Evolutionary conservation across 2,888 invertebrate genomes (phyloP), one percentile per base, ranked within the genome.

Genomic region (Chymomyza amoena): DNA sequence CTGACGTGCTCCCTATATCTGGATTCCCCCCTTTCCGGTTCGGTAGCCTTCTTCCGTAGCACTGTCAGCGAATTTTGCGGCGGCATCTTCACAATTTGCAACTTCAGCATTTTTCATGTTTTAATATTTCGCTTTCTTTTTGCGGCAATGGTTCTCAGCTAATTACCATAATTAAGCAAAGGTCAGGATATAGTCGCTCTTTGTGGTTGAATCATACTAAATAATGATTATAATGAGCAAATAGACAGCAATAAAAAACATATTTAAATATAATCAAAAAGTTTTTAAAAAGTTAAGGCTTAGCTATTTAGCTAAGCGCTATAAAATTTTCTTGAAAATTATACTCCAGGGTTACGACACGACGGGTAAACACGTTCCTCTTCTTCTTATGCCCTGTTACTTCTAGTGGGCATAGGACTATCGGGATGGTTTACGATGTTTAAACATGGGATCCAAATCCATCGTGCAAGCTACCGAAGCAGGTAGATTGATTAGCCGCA

Each of bases 101-200:
- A 18, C 13, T 36, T 25, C 56, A 69, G 79, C 76, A 76, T 69
- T 75, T 62, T 63, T 69, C 67, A 69, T 75, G 70, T 65, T 73
- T 72, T 32, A 32, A 9, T 7, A 64, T 72, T 25, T 61, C 16
- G 39, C 56, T 51, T 60, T 18, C 57, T 61, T 45, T 75, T 71
- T 69, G 64, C 36, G 52, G 57, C 28, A 69, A 75, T 75, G 71
- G 72, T 76, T 79, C 80, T 79, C 69, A 79, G 77, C 84, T 88
- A 84, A 84, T 84, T 87, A 84, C 88, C 84, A 84, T 84, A 84
- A 84, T 84, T 84, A 84, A 88, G 88, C 88, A 84, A 83, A 84
- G 88, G 84, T 88, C 88, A 84, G 88, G 84, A 86, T 79, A 86
- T 88, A 79, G 86, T 79, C 81, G 87, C 74, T 81, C 83, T 86